Conservation (phyloP, 2,797 vertebrate genomes). For the Tenualosa ilisha region DNA sequence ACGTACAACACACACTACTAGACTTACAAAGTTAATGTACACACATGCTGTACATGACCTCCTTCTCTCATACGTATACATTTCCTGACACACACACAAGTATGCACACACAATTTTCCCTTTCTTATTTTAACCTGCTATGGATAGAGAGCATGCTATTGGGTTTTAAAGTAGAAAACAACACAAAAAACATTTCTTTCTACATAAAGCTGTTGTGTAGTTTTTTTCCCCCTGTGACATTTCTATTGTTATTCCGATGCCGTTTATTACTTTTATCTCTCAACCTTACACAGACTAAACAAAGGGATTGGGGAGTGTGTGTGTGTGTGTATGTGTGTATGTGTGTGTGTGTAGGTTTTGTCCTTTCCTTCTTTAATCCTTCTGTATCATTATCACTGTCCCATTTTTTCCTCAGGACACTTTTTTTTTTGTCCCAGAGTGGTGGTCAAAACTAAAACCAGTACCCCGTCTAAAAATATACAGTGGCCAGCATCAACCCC, state of each 20-base stretch:
- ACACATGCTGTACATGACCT: not conserved
- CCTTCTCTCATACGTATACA: not conserved
- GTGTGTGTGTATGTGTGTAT: conserved; percentile 7
- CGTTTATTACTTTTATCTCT: conserved; percentile 4
- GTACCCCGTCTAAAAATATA: not conserved
- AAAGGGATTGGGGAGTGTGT: not conserved
- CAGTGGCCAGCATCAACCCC: not conserved
- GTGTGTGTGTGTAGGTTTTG: not conserved
- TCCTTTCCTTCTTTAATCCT: not conserved
- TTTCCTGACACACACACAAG: conserved; percentile 43
- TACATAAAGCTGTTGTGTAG: not conserved
- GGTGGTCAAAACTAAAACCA: not conserved
- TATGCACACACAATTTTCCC: not conserved
- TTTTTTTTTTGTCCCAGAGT: not conserved
- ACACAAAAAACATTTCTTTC: not conserved
- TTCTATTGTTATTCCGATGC: conserved; percentile 1
- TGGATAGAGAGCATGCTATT: not conserved
- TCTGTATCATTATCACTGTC: conserved; percentile 17
- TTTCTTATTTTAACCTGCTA: not conserved
- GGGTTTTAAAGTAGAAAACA: not conserved
- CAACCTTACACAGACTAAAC: conserved; percentile 10
- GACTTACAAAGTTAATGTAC: not conserved
- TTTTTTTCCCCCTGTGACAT: not conserved
- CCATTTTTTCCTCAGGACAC: conserved; percentile 1
- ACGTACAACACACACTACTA: not conserved